Evolutionary conservation across 2,113 vertebrate species (phyloP).

Genomic region (Hippoglossus stenolepis): DNA sequence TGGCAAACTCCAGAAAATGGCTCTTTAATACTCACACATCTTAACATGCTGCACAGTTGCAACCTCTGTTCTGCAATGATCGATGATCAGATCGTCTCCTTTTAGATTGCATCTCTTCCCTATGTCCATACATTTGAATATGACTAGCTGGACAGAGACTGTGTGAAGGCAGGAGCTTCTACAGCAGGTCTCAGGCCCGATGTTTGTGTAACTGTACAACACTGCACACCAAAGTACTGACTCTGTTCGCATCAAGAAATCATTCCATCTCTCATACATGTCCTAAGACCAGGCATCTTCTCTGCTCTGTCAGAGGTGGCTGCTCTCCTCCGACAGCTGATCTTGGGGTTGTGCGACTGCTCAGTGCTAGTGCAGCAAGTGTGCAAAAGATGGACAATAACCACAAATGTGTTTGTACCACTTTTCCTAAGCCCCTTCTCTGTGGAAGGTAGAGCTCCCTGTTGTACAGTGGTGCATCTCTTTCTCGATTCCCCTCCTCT

Average conservation of each 20-base stretch:
- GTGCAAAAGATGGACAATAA: conserved; percentile 34
- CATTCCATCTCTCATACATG: background rate
- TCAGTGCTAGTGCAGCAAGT: conserved; percentile 12
- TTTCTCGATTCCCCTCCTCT: conserved; percentile 55
- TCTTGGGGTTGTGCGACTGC: conserved; percentile 43
- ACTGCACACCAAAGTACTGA: too few species aligned
- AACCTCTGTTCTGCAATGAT: conserved; percentile 12
- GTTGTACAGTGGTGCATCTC: conserved; percentile 52
- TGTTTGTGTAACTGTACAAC: background rate
- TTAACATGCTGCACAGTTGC: background rate
- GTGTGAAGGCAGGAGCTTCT: too few species aligned
- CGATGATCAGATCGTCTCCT: conserved; percentile 23
- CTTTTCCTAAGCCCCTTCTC: conserved; percentile 44
- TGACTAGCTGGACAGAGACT: background rate
- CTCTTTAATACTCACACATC: background rate
- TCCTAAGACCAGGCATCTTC: conserved; percentile 5
- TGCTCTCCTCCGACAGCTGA: conserved; percentile 18
- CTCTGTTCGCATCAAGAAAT: background rate
- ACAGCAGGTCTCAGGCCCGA: background rate
- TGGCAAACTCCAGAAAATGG: too few species aligned
- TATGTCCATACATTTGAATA: background rate
- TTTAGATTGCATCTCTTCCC: conserved; percentile 16
- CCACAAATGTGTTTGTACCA: conserved; percentile 11
- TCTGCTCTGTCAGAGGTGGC: conserved; percentile 8
- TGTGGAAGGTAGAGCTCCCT: conserved; percentile 40